Conservation (phyloP, 2,113 vertebrate species). For the Poeciliopsis occidentalis region DNA sequence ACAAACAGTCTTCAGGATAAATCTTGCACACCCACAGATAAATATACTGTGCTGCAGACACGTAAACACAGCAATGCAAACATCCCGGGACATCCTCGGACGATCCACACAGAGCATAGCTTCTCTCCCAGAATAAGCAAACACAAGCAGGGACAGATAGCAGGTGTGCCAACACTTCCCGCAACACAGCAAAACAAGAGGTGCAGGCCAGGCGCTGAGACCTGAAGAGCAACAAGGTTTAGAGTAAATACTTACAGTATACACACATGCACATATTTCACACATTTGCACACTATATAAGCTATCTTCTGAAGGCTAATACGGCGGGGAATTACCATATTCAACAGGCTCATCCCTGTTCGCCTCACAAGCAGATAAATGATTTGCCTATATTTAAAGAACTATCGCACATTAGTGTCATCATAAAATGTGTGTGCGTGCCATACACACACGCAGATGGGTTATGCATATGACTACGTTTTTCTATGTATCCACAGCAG, state of each 20-base stretch:
- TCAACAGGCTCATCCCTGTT: slow-evolving; percentile 96
- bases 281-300: slow-evolving; percentile 83
- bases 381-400: slow-evolving; percentile 97
- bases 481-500: slow-evolving; percentile 47
- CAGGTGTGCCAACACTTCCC: slow-evolving; percentile 27
- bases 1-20: slow-evolving; percentile 43
- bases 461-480: neutral
- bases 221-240: slow-evolving; percentile 58
- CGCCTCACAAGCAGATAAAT: slow-evolving; percentile 94
- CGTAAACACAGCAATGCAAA: slow-evolving; percentile 54
- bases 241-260: slow-evolving; percentile 46
- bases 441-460: slow-evolving; percentile 19
- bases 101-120: slow-evolving; percentile 26
- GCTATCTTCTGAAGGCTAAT: slow-evolving; percentile 94
- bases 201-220: slow-evolving; percentile 49
- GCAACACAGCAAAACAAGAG: slow-evolving; percentile 30
- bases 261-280: slow-evolving; percentile 46
- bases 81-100: slow-evolving; percentile 52
- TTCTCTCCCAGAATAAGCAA: slow-evolving; percentile 57
- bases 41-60: slow-evolving; percentile 50
- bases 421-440: slow-evolving; percentile 47
- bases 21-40: slow-evolving; percentile 34
- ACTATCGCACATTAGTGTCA: slow-evolving; percentile 79
- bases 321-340: slow-evolving; percentile 97
- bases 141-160: slow-evolving; percentile 49